Evolutionary conservation across 2,888 invertebrate species (phyloP).

Genomic region (Agriopis aurantiaria): DNA sequence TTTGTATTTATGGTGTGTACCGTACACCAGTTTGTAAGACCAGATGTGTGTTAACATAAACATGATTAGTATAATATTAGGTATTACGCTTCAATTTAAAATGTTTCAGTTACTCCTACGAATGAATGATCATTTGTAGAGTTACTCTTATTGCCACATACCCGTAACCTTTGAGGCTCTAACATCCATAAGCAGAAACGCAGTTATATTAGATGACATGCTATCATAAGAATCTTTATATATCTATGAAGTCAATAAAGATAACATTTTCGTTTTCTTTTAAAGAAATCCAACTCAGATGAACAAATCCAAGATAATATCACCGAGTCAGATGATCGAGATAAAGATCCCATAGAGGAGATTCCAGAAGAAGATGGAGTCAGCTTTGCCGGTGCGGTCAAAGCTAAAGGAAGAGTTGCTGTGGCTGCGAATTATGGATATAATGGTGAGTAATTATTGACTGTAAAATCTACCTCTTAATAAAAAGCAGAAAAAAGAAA

Average conservation of each 20-base stretch:
- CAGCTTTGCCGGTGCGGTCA: constrained; percentile 30
- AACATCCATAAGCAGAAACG: too few species aligned
- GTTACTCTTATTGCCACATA: too few species aligned
- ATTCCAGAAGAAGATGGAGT: constrained; percentile 3
- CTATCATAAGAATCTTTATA: too few species aligned
- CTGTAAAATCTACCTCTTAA: neutral
- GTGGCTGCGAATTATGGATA: constrained; percentile 38
- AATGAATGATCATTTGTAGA: too few species aligned
- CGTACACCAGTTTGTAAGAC: too few species aligned
- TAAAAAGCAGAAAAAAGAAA: neutral
- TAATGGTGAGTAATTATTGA: constrained; percentile 27
- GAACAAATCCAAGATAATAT: neutral
- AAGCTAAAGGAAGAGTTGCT: constrained; percentile 41
- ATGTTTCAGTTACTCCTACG: too few species aligned
- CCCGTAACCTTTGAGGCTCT: too few species aligned
- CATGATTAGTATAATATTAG: too few species aligned
- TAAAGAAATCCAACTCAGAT: neutral
- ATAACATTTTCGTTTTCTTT: neutral
- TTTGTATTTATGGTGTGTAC: too few species aligned
- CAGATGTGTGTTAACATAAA: too few species aligned
- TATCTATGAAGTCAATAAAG: neutral
- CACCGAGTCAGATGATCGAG: neutral
- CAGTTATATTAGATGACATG: too few species aligned
- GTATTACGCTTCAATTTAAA: too few species aligned
- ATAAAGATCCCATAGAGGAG: neutral